Conservation (phyloP, 2,113 vertebrate genomes). For the Otolemur garnettii region DNA sequence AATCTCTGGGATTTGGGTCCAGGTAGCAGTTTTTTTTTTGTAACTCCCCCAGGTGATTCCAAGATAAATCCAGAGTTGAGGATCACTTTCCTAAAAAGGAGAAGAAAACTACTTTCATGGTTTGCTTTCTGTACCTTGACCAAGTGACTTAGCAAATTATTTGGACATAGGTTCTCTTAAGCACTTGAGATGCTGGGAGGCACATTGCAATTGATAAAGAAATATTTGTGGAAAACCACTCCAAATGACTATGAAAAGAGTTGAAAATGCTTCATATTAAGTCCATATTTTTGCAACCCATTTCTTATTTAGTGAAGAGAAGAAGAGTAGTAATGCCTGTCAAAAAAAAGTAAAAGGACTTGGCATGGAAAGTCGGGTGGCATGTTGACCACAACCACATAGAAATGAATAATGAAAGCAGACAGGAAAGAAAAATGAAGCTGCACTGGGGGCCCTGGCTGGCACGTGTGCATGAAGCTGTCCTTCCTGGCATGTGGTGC, state of each 20-base stretch:
- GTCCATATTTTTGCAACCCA: neutral
- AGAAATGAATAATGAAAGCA: conserved; percentile 55
- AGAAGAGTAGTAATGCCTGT: neutral
- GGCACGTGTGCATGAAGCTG: neutral
- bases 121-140: neutral
- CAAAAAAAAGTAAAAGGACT: conserved; percentile 52
- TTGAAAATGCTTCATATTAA: conserved; percentile 34
- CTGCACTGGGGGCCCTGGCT: neutral
- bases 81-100: neutral
- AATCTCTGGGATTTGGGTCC: neutral
- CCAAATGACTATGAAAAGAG: conserved; percentile 2
- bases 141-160: conserved; percentile 6
- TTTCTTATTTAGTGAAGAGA: conserved; percentile 4
- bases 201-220: neutral
- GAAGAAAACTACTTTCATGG: neutral
- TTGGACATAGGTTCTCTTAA: neutral
- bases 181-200: neutral
- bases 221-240: neutral
- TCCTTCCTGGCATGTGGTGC: conserved; percentile 26
- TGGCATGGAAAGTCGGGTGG: neutral
- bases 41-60: neutral
- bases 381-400: conserved; percentile 51
- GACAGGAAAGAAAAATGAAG: neutral
- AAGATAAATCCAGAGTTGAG: neutral
- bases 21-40: neutral